A percentile compares a stretch with the other conserved stretches of the same genome.
Evolutionary conservation across 1,140 invertebrate species (phyloP).

Genomic region (Lamellibrachia luymesi): DNA sequence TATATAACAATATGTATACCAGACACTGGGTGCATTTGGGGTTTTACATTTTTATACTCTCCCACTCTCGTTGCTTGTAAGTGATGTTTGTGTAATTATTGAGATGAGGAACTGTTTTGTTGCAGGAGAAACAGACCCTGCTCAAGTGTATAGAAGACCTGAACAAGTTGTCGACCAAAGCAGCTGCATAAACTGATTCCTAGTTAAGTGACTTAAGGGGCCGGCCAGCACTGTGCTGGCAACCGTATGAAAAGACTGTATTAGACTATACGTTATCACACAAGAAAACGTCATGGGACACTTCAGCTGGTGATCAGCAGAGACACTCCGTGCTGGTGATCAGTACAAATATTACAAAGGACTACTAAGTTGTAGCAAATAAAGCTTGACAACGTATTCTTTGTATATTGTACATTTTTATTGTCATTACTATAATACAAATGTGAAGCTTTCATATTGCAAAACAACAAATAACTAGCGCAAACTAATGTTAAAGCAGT

Average conservation of each 20-base stretch:
- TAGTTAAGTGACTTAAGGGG: neutral
- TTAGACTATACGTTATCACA: neutral
- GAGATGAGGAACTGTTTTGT: constrained; percentile 19
- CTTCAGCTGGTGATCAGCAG: neutral
- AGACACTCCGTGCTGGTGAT: neutral
- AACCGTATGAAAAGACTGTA: neutral
- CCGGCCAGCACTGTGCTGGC: neutral
- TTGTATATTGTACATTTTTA: neutral
- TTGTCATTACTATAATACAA: neutral
- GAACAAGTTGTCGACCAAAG: constrained; percentile 65
- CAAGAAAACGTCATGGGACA: neutral
- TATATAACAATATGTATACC: too few species aligned
- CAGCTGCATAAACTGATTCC: neutral
- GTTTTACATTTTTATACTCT: too few species aligned
- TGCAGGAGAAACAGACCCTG: constrained; percentile 78
- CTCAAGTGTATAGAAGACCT: constrained; percentile 87
- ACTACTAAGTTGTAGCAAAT: neutral
- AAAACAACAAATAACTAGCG: neutral
- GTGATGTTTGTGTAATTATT: neutral
- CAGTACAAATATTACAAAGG: neutral
- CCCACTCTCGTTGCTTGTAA: neutral
- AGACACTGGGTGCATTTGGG: too few species aligned
- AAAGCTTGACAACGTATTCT: neutral
- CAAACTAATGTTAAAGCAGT: too few species aligned
- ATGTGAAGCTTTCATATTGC: neutral